These are phyloP conservation scores for Cantharis flavilabris DNA, from an alignment of 2,888 invertebrate genomes.

Conservation along the genomic window DNA sequence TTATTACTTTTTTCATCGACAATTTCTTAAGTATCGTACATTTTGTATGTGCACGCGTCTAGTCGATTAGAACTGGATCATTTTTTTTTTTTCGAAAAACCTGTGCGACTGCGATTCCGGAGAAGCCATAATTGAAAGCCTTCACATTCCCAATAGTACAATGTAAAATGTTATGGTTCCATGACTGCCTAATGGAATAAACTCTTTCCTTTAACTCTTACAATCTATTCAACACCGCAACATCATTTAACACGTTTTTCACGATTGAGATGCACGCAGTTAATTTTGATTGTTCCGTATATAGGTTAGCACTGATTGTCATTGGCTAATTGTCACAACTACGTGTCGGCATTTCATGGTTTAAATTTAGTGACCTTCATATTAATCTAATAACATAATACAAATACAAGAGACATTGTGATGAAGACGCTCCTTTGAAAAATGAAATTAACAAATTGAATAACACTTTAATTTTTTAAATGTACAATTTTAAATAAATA, in stretches of 20 bases:
- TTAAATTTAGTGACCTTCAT: constrained; percentile 29
- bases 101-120: not conserved
- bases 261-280: constrained; percentile 11
- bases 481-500: not conserved
- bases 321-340: constrained; percentile 22
- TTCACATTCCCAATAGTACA: not conserved
- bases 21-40: not conserved
- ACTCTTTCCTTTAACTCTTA: not conserved
- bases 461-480: not conserved
- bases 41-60: not conserved
- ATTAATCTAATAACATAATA: not conserved
- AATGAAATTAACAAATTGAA: not conserved
- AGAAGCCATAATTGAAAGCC: not conserved
- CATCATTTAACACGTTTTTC: not conserved
- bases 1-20: not conserved
- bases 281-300: constrained; percentile 12
- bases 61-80: not conserved
- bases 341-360: constrained; percentile 29
- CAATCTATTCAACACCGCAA: not conserved
- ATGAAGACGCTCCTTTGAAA: not conserved
- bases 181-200: not conserved
- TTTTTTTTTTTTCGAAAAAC: not conserved
- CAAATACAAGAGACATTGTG: not conserved
- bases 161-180: not conserved
- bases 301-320: constrained; percentile 21